Conservation (phyloP, 2,888 invertebrate genomes). For the Orthosia cruda region DNA sequence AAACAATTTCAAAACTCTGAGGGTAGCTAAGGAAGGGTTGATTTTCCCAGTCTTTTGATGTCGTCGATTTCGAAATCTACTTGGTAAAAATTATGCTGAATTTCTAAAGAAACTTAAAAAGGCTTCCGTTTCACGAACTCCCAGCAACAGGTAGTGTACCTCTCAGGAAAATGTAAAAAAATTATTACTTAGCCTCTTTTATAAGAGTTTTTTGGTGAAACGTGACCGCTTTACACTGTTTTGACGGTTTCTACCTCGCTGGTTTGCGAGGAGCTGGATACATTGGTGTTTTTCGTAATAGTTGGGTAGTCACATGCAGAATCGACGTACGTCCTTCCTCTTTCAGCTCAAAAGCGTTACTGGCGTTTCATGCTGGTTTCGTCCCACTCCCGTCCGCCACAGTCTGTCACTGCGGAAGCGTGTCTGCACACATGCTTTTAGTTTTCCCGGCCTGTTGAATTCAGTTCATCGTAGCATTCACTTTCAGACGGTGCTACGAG, state of each 20-base stretch:
- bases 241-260: not conserved
- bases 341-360: conserved; percentile 24
- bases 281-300: conserved; percentile 14
- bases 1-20: not conserved
- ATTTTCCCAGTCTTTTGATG: not conserved
- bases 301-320: not conserved
- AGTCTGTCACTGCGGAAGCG: not conserved
- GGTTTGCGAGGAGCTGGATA: not conserved
- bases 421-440: not conserved
- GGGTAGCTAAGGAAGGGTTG: not conserved
- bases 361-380: not conserved
- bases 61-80: not conserved
- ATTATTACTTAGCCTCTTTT: not conserved
- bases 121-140: conserved; percentile 16
- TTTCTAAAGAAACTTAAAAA: conserved; percentile 3
- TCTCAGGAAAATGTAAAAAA: not conserved
- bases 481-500: not conserved
- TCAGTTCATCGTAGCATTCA: conserved; percentile 11
- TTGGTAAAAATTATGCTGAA: not conserved
- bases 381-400: not conserved
- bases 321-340: conserved; percentile 2
- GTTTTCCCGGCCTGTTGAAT: conserved; percentile 29
- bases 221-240: not conserved
- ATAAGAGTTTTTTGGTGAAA: not conserved
- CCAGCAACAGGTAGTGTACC: conserved; percentile 35